Percentiles rank a stretch among this genome's conserved stretches.
Evolutionary conservation across 2,888 invertebrate species (phyloP).

Genomic region (Arrhopalites spinosus): DNA sequence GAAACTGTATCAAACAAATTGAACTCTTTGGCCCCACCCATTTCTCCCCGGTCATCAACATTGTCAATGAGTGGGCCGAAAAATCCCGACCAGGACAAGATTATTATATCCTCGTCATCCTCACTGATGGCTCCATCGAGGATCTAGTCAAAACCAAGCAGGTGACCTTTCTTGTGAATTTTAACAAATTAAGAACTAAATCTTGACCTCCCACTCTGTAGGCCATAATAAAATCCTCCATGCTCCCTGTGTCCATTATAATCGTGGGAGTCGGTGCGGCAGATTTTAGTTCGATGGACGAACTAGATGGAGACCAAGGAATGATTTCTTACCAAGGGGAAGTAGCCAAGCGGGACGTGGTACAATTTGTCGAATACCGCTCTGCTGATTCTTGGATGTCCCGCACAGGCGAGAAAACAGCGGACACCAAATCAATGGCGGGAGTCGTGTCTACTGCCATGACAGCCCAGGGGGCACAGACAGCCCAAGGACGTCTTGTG

Average conservation of each 20-base stretch:
- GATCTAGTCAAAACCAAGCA: constrained; percentile 64
- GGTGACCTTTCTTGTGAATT: constrained; percentile 54
- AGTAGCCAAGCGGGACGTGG: constrained; percentile 65
- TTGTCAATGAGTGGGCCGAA: constrained; percentile 60
- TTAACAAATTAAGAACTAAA: not conserved
- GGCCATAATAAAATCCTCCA: constrained; percentile 63
- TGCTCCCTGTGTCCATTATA: constrained; percentile 67
- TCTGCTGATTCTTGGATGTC: constrained; percentile 54
- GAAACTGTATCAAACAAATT: constrained; percentile 48
- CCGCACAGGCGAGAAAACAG: constrained; percentile 44
- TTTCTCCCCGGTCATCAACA: constrained; percentile 64
- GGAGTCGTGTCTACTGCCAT: not conserved
- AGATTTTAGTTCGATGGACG: constrained; percentile 63
- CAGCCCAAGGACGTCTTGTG: constrained; percentile 8
- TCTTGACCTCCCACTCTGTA: not conserved
- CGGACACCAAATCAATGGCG: not conserved
- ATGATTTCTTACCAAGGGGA: constrained; percentile 57
- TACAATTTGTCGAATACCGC: constrained; percentile 66
- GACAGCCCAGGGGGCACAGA: not conserved
- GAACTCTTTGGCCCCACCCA: constrained; percentile 66
- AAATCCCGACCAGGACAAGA: constrained; percentile 59
- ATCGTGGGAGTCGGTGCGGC: constrained; percentile 66
- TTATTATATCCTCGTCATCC: constrained; percentile 64
- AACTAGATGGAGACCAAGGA: constrained; percentile 62
- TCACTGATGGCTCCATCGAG: constrained; percentile 65